Conservation (phyloP, 2,113 vertebrate species). For the Herpetotheres cachinnans region DNA sequence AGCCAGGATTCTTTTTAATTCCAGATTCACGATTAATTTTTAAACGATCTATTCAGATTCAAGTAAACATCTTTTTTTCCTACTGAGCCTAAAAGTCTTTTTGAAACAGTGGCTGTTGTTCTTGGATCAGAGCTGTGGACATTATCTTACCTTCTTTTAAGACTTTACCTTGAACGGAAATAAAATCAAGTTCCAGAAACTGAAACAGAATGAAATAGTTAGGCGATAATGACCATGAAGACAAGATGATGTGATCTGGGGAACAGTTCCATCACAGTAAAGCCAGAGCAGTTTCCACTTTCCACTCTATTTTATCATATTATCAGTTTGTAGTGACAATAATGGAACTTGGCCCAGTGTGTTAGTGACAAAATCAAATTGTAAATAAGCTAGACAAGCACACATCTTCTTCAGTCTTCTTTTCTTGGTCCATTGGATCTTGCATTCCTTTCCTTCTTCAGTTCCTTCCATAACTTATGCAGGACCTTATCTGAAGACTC, state of each 20-base stretch:
- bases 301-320: neutral
- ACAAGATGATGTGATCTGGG: neutral
- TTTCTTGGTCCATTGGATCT: neutral
- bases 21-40: neutral
- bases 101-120: neutral
- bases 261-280: neutral
- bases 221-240: neutral
- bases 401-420: fast-evolving
- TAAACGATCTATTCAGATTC: neutral
- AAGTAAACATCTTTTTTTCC: neutral
- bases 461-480: neutral
- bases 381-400: neutral
- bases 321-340: neutral
- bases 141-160: neutral
- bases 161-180: neutral
- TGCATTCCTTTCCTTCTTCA: neutral
- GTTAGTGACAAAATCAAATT: neutral
- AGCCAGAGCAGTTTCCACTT: neutral
- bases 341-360: neutral
- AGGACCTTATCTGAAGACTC: neutral
- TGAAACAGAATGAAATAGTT: neutral
- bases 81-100: neutral
- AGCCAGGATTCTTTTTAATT: neutral
- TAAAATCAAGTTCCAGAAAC: neutral
- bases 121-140: neutral